These are phyloP conservation scores for Pogonocichla stellata DNA, from an alignment of 2,113 vertebrate species.

Conservation along the genomic window DNA sequence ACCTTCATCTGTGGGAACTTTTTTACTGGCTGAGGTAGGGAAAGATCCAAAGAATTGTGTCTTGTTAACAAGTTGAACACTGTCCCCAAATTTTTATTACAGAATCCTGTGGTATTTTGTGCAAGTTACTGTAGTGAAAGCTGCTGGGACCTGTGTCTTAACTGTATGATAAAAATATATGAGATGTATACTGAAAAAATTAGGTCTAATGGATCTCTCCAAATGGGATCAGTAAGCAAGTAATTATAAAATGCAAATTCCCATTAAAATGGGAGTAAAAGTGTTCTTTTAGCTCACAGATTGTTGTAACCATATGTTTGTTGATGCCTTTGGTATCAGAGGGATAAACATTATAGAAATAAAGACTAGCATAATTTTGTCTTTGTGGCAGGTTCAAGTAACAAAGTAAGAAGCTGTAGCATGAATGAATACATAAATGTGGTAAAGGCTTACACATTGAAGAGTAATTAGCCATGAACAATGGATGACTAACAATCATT, in stretches of 20 bases:
- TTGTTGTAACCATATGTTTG: not conserved
- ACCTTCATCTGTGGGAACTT: not conserved
- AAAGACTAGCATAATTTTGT: not conserved
- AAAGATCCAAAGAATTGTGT: not conserved
- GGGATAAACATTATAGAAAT: not conserved
- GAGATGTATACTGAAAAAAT: not conserved
- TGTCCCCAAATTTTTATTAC: not conserved
- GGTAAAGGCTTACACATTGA: not conserved
- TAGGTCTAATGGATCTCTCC: not conserved
- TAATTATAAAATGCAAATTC: not conserved
- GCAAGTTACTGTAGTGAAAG: not conserved
- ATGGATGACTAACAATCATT: not conserved
- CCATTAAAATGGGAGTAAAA: not conserved
- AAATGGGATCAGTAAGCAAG: not conserved
- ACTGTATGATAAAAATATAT: not conserved
- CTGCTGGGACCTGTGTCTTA: not conserved
- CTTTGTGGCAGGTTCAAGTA: not conserved
- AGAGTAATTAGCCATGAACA: not conserved
- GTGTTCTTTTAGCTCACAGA: not conserved
- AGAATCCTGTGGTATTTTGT: not conserved
- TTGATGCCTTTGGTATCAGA: not conserved
- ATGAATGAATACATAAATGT: not conserved
- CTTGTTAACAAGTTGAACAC: not conserved
- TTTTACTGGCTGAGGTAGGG: not conserved
- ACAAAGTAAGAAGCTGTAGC: not conserved